phyloP scores from a whole-genome alignment of 2,113 vertebrate species.

The Tichodroma muraria region DNA sequence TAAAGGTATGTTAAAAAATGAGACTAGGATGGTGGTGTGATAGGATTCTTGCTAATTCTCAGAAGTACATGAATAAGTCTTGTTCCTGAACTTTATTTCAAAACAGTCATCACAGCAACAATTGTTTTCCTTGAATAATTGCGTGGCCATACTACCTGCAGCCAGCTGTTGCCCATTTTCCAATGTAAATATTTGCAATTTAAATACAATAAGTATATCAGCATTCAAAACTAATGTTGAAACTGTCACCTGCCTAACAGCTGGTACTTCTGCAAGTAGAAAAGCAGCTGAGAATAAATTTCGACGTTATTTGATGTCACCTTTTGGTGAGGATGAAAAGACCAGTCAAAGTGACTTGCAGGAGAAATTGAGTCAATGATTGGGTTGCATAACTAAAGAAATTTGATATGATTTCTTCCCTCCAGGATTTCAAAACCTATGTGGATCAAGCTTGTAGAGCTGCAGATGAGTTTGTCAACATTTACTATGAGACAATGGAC shows the following conservation, averaged over 20 bases:
- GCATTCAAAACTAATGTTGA: neutral
- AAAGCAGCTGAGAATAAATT: neutral
- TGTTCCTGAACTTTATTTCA: neutral
- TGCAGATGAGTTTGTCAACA: conserved; percentile 93
- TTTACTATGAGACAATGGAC: conserved; percentile 97
- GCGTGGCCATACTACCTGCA: neutral
- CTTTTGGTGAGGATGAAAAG: neutral
- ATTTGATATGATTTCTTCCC: neutral
- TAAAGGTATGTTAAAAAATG: neutral
- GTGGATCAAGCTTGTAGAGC: conserved; percentile 94
- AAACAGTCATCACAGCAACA: neutral
- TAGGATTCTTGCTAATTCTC: neutral
- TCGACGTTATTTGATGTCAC: neutral
- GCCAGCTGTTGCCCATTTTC: neutral
- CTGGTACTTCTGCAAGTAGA: neutral
- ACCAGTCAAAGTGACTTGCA: neutral
- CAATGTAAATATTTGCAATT: neutral
- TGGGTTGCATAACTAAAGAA: neutral
- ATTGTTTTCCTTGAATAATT: neutral
- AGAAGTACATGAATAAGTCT: neutral
- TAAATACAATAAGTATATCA: neutral
- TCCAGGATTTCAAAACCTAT: conserved; percentile 86
- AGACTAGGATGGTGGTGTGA: neutral
- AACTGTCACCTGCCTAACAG: neutral
- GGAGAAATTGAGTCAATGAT: neutral